Percentiles rank a stretch among this genome's conserved stretches.
Evolutionary conservation across 2,888 invertebrate genomes (phyloP).

Genomic region (Clitarchus hookeri): DNA sequence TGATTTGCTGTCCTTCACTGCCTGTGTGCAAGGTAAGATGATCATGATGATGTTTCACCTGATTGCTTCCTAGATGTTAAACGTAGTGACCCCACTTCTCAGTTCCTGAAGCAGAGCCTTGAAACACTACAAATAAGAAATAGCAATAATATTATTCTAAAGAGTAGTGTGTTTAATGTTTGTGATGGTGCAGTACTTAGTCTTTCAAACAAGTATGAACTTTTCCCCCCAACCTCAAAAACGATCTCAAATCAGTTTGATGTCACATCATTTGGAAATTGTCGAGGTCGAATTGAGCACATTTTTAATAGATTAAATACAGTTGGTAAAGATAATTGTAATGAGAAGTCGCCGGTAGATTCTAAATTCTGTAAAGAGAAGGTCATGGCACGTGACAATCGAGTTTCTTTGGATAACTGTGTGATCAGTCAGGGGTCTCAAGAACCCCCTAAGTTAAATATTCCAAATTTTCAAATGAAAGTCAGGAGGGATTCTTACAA

Average conservation of each 20-base stretch:
- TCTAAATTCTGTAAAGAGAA: neutral
- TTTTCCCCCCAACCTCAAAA: neutral
- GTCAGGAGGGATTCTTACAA: slow-evolving; percentile 36
- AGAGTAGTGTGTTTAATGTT: neutral
- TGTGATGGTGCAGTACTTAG: no score
- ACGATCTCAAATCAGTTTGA: neutral
- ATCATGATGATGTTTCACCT: slow-evolving; percentile 35
- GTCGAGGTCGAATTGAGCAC: neutral
- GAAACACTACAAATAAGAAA: neutral
- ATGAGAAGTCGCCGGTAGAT: neutral
- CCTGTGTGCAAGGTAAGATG: slow-evolving; percentile 59
- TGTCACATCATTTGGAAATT: neutral
- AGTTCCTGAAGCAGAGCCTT: neutral
- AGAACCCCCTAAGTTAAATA: slow-evolving; percentile 17
- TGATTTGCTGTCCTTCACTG: slow-evolving; percentile 37
- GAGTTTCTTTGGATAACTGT: neutral
- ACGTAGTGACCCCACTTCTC: neutral
- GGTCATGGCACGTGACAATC: neutral
- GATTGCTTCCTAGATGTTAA: neutral
- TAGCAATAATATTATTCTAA: neutral
- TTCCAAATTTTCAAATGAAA: slow-evolving; percentile 42
- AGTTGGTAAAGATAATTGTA: neutral
- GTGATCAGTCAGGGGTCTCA: neutral
- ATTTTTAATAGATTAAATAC: neutral
- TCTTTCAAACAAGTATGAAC: no score